These are phyloP conservation scores for Leucopsar rothschildi DNA, from an alignment of 2,113 vertebrate genomes.

Conservation along the genomic window DNA sequence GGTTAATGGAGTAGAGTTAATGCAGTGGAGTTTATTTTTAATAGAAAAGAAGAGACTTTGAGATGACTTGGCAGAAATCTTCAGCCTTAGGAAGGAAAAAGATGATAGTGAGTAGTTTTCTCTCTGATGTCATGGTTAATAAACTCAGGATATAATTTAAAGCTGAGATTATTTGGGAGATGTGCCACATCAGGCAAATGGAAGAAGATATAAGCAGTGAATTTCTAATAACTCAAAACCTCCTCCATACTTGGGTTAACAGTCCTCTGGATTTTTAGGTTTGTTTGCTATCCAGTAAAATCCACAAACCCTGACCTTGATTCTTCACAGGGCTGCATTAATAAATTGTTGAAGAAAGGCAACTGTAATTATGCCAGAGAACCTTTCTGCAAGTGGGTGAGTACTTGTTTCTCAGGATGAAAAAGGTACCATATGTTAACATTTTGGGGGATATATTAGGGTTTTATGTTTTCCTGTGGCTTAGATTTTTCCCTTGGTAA, in stretches of 20 bases:
- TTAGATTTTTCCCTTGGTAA: background rate
- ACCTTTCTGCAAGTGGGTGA: background rate
- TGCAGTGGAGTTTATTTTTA: constrained; percentile 12
- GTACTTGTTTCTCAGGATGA: background rate
- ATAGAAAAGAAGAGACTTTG: constrained; percentile 7
- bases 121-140: background rate
- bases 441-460: background rate
- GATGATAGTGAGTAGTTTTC: background rate
- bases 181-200: background rate
- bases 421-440: background rate
- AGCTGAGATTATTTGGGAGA: background rate
- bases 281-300: background rate
- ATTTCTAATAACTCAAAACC: background rate
- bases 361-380: background rate
- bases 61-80: constrained; percentile 18
- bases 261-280: background rate
- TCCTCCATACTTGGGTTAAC: background rate
- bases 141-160: constrained; percentile 12
- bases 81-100: constrained; percentile 8
- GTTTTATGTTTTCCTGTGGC: background rate
- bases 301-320: background rate
- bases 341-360: background rate
- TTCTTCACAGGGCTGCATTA: background rate
- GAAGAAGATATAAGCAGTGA: background rate
- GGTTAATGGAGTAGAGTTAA: constrained; percentile 33